phyloP scores from a whole-genome alignment of 2,113 vertebrate genomes.

The Nanorana parkeri region DNA sequence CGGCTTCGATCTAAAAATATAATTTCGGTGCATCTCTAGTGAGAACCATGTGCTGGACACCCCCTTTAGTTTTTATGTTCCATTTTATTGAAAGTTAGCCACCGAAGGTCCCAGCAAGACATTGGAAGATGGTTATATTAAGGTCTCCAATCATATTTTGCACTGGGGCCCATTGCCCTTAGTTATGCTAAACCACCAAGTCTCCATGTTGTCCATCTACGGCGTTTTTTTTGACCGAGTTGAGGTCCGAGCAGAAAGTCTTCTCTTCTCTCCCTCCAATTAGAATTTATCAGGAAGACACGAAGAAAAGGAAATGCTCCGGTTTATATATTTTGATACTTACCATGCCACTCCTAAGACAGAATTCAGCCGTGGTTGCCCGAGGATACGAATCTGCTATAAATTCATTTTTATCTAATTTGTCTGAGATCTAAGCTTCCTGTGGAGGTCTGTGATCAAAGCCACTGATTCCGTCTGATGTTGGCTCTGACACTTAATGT shows the following conservation, averaged over 20 bases:
- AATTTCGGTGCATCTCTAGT: too few species aligned
- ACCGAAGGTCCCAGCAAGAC: too few species aligned
- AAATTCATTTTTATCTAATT: conserved; percentile 99
- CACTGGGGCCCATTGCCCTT: too few species aligned
- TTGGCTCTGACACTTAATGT: conserved; percentile 91
- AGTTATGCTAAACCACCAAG: too few species aligned
- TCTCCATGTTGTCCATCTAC: too few species aligned
- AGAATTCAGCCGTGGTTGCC: conserved; percentile 76
- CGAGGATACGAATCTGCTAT: conserved; percentile 83
- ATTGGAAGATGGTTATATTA: too few species aligned
- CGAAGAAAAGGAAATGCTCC: conserved; percentile 69
- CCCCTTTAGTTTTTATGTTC: too few species aligned
- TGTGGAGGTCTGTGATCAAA: conserved; percentile 96
- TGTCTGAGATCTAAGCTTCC: conserved; percentile 97
- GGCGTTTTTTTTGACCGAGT: conserved; percentile 33
- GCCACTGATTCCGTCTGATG: conserved; percentile 94
- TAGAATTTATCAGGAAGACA: conserved; percentile 66
- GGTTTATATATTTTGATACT: conserved; percentile 77
- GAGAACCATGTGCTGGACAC: too few species aligned
- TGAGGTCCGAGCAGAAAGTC: conserved; percentile 59
- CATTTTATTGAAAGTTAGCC: too few species aligned
- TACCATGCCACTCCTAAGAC: conserved; percentile 73
- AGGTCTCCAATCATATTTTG: too few species aligned
- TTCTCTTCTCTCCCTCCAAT: conserved; percentile 68
- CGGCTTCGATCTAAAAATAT: too few species aligned